Evolutionary conservation across 2,113 vertebrate genomes (phyloP).

Genomic region (Antennarius striatus): DNA sequence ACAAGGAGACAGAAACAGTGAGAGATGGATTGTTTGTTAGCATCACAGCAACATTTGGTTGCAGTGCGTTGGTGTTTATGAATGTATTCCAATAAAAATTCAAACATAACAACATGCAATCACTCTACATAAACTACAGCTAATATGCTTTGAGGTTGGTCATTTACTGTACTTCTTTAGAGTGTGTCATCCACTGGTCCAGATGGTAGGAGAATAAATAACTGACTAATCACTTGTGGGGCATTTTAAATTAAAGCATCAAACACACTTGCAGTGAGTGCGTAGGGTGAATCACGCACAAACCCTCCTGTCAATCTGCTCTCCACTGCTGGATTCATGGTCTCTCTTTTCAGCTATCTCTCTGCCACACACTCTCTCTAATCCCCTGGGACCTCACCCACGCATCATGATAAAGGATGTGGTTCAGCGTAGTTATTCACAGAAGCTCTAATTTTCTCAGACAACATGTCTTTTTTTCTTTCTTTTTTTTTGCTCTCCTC

Average conservation of each 20-base stretch:
- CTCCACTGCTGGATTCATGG: conserved; percentile 37
- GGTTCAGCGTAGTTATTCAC: conserved; percentile 55
- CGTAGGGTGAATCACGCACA: conserved; percentile 35
- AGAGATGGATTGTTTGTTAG: background rate
- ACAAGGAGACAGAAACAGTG: background rate
- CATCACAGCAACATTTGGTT: background rate
- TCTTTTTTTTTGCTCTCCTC: conserved; percentile 8
- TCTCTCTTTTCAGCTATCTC: conserved; percentile 39
- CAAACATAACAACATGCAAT: too few species aligned
- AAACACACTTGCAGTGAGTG: conserved; percentile 26
- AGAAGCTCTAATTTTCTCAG: conserved; percentile 63
- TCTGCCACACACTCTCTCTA: conserved; percentile 49
- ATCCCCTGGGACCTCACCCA: conserved; percentile 62
- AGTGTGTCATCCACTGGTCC: background rate
- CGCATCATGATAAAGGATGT: conserved; percentile 50
- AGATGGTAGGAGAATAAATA: background rate
- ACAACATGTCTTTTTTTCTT: conserved; percentile 32
- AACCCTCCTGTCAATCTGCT: conserved; percentile 49
- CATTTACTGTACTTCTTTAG: background rate
- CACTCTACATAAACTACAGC: too few species aligned
- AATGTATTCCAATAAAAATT: too few species aligned
- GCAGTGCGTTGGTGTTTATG: background rate
- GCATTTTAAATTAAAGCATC: background rate
- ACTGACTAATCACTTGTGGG: background rate
- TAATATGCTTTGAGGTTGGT: background rate